phyloP scores from a whole-genome alignment of 2,113 vertebrate species.

The Brachirus orientalis region DNA sequence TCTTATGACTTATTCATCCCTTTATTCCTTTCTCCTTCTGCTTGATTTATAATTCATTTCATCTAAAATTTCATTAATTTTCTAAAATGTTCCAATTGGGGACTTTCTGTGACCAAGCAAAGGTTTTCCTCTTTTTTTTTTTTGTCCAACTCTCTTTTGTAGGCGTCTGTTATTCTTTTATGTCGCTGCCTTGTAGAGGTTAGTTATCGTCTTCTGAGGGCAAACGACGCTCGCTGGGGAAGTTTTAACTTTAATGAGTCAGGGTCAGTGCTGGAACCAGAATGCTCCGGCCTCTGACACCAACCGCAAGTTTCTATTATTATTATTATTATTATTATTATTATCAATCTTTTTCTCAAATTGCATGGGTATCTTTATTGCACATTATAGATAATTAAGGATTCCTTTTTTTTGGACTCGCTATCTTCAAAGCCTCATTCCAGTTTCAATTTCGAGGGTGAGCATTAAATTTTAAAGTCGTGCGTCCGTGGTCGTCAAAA shows the following conservation, averaged over 20 bases:
- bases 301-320: not conserved
- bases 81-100: conserved; percentile 87
- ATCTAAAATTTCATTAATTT: conserved; percentile 89
- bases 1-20: conserved; percentile 85
- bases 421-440: conserved; percentile 62
- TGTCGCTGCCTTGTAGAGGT: conserved; percentile 83
- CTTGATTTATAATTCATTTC: conserved; percentile 88
- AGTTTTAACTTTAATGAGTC: conserved; percentile 85
- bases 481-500: conserved; percentile 37
- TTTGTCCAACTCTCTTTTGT: conserved; percentile 82
- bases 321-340: conserved; percentile 55
- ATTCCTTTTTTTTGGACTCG: conserved; percentile 50
- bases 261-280: conserved; percentile 77
- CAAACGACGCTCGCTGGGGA: conserved; percentile 76
- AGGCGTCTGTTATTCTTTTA: conserved; percentile 83
- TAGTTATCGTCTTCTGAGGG: conserved; percentile 84
- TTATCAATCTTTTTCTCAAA: conserved; percentile 56
- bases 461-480: conserved; percentile 44
- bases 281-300: conserved; percentile 55
- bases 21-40: conserved; percentile 56
- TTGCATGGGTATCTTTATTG: conserved; percentile 52
- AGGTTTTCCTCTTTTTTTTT: conserved; percentile 55
- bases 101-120: conserved; percentile 72
- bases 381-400: conserved; percentile 63
- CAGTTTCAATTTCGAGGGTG: conserved; percentile 48